Percentiles rank a stretch among this genome's conserved stretches.
Evolutionary conservation across 2,888 invertebrate genomes (phyloP).

Genomic region (Acanthosepion pharaonis): DNA sequence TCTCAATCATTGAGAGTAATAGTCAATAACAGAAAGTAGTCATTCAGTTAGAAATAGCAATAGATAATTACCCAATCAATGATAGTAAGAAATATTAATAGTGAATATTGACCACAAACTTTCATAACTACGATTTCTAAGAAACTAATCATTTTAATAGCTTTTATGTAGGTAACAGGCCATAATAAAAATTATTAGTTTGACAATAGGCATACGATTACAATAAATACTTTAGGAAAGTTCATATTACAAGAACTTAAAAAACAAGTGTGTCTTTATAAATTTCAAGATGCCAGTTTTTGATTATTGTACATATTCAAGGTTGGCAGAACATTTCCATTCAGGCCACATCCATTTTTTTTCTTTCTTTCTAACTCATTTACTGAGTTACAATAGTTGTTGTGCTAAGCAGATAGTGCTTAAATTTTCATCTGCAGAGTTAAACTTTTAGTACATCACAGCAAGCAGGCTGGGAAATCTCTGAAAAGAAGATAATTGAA

Average conservation of each 20-base stretch:
- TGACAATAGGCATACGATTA: background rate
- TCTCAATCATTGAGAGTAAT: background rate
- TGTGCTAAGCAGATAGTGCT: background rate
- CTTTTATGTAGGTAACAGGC: background rate
- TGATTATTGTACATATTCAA: background rate
- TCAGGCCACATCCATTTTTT: background rate
- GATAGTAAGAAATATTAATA: background rate
- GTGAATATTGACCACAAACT: background rate
- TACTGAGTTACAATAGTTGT: background rate
- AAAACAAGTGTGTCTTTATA: background rate
- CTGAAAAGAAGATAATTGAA: constrained; percentile 15
- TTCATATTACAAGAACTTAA: too few species aligned
- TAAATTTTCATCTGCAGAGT: background rate
- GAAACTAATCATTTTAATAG: background rate
- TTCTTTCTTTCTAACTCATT: background rate
- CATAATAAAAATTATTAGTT: background rate
- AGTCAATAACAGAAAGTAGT: background rate
- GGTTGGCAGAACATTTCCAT: background rate
- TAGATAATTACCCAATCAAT: background rate
- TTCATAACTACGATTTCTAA: background rate
- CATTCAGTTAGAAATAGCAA: background rate
- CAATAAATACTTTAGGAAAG: too few species aligned
- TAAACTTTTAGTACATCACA: background rate
- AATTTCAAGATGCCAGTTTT: background rate
- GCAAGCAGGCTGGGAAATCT: background rate